A percentile compares a stretch with the other conserved stretches of the same genome.
Evolutionary conservation across 2,113 vertebrate species (phyloP).

Genomic region (Onychostruthus taczanowskii): DNA sequence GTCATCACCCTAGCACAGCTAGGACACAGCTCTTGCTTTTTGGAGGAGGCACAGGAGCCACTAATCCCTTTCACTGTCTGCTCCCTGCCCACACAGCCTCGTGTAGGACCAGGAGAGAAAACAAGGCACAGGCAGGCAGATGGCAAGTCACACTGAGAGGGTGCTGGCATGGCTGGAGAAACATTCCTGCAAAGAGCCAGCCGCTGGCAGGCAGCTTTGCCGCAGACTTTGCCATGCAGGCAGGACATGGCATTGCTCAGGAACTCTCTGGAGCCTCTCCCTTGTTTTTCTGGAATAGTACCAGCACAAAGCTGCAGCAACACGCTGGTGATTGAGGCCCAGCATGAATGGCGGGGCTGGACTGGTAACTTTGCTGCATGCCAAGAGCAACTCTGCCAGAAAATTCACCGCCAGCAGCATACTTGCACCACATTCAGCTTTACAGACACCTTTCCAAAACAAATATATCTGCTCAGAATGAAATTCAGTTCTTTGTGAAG

Average conservation of each 20-base stretch:
- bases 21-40: neutral
- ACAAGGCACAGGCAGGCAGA: neutral
- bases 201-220: neutral
- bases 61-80: neutral
- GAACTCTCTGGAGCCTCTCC: neutral
- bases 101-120: neutral
- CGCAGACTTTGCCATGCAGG: neutral
- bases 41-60: neutral
- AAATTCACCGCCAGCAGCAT: neutral
- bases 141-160: neutral
- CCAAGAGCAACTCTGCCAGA: neutral
- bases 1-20: neutral
- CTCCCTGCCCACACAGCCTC: neutral
- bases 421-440: neutral
- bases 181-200: neutral
- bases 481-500: neutral
- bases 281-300: neutral
- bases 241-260: neutral
- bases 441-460: slow-evolving; percentile 24
- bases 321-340: neutral
- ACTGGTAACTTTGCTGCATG: neutral
- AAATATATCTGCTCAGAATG: neutral
- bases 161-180: neutral
- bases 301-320: slow-evolving; percentile 24
- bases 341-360: neutral